Conservation (phyloP, 64 coral and sea anemone genomes). For the Actinia equina region DNA sequence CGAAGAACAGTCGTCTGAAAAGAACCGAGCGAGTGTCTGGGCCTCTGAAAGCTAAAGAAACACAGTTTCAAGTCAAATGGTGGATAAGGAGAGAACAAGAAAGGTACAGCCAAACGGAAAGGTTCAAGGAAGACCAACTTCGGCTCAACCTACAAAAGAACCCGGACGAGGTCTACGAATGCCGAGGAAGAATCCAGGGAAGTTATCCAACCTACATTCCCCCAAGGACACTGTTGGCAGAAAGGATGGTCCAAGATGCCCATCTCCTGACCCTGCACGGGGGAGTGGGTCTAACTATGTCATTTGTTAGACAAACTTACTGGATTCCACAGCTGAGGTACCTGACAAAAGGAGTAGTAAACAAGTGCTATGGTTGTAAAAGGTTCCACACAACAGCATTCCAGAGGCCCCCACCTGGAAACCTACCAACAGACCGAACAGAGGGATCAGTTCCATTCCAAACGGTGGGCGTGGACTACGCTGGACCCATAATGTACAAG, state of each 20-base stretch:
- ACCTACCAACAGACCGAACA: conserved; percentile 22
- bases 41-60: conserved; percentile 37
- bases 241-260: conserved; percentile 41
- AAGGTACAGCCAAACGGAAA: not conserved
- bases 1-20: conserved; percentile 13
- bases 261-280: conserved; percentile 21
- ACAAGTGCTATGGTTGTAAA: conserved; percentile 31
- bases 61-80: conserved; percentile 18
- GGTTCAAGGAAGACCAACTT: conserved; percentile 32
- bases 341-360: conserved; percentile 30
- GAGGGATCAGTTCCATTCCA: conserved; percentile 3
- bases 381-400: conserved; percentile 23
- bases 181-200: conserved; percentile 29
- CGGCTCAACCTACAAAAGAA: conserved; percentile 27
- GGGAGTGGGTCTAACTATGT: conserved; percentile 29
- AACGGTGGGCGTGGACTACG: conserved; percentile 1
- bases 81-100: conserved; percentile 29
- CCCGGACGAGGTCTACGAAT: not conserved
- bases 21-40: not conserved
- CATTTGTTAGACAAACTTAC: not conserved
- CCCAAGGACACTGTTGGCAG: not conserved
- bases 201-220: conserved; percentile 32
- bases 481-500: conserved; percentile 4
- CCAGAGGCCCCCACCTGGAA: not conserved
- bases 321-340: conserved; percentile 40